phyloP scores from a whole-genome alignment of 2,888 invertebrate genomes.

The Trichogramma dendrolimi region DNA sequence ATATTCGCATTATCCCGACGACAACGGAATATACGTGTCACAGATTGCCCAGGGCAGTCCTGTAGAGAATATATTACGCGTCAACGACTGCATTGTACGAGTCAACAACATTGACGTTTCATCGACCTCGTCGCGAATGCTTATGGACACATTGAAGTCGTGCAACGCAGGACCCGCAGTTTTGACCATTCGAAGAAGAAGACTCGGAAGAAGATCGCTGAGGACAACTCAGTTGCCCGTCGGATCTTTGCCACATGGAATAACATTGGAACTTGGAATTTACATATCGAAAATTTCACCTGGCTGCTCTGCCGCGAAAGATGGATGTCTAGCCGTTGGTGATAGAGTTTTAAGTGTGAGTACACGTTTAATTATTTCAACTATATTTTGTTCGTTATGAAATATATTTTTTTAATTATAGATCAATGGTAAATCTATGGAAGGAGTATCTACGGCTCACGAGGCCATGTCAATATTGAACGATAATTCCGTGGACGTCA shows the following conservation, averaged over 20 bases:
- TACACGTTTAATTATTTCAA: conserved; percentile 28
- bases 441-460: conserved; percentile 72
- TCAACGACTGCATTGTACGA: conserved; percentile 73
- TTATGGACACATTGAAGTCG: conserved; percentile 66
- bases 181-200: conserved; percentile 57
- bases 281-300: conserved; percentile 88
- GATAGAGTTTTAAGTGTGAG: conserved; percentile 86
- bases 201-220: conserved; percentile 51
- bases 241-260: conserved; percentile 57
- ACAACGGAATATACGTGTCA: conserved; percentile 75
- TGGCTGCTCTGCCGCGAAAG: conserved; percentile 83
- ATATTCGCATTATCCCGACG: conserved; percentile 63
- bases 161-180: conserved; percentile 62
- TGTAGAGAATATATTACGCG: conserved; percentile 80
- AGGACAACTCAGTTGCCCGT: conserved; percentile 54
- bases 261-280: conserved; percentile 66
- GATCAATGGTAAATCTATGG: conserved; percentile 88
- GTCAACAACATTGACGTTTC: conserved; percentile 77
- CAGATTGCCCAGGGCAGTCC: conserved; percentile 74
- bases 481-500: conserved; percentile 71
- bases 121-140: conserved; percentile 68
- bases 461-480: conserved; percentile 81
- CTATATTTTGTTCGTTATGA: neutral
- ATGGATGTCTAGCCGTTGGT: conserved; percentile 79
- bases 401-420: conserved; percentile 44